phyloP scores from a whole-genome alignment of 2,888 invertebrate species.

The Cheilosia soror region DNA sequence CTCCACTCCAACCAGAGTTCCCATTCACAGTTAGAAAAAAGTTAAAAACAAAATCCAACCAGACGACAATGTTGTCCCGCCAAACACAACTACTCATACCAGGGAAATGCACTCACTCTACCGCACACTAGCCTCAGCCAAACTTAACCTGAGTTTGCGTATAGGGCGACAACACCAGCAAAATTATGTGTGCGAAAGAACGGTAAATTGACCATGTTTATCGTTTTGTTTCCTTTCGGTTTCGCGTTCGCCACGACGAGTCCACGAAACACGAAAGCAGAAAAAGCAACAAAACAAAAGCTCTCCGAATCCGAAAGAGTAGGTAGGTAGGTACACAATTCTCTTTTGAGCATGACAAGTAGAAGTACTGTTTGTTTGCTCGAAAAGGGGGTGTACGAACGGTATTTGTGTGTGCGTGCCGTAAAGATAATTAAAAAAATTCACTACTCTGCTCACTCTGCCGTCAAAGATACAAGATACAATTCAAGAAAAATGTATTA shows the following conservation, averaged over 20 bases:
- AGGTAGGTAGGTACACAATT: not conserved
- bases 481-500: slow-evolving; percentile 58
- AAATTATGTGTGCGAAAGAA: slow-evolving; percentile 62
- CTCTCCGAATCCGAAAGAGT: slow-evolving; percentile 35
- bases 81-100: slow-evolving; percentile 1
- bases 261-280: slow-evolving; percentile 6
- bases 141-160: slow-evolving; percentile 53
- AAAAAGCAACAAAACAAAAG: slow-evolving; percentile 39
- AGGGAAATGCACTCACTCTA: slow-evolving; percentile 10
- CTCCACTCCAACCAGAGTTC: not conserved
- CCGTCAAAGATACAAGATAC: slow-evolving; percentile 39
- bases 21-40: not conserved
- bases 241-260: slow-evolving; percentile 27
- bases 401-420: slow-evolving; percentile 31
- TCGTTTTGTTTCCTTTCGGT: slow-evolving; percentile 66
- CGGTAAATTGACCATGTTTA: slow-evolving; percentile 72
- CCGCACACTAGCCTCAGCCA: not conserved
- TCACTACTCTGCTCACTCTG: slow-evolving; percentile 27
- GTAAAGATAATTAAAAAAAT: slow-evolving; percentile 24
- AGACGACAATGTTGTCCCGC: not conserved
- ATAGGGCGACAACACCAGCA: not conserved
- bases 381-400: slow-evolving; percentile 58
- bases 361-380: slow-evolving; percentile 65
- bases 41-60: slow-evolving; percentile 3
- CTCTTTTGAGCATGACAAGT: slow-evolving; percentile 39